Conservation (phyloP, 2,113 vertebrate species). For the Rutilus rutilus region DNA sequence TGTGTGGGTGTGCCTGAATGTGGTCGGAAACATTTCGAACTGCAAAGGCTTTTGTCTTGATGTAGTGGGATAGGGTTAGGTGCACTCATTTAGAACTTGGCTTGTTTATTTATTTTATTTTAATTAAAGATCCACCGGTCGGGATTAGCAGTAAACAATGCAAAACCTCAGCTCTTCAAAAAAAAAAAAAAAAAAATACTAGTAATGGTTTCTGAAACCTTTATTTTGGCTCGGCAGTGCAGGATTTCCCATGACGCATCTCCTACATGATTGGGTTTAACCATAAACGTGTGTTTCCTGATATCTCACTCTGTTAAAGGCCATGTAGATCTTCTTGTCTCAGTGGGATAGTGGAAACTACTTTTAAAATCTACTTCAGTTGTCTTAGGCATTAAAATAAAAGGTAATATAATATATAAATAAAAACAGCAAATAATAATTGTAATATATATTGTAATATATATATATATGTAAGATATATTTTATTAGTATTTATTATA, state of each 20-base stretch:
- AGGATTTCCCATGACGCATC: constrained; percentile 2
- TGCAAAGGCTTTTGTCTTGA: constrained; percentile 30
- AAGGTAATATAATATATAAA: too few relatives aligned
- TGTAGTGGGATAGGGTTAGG: neutral
- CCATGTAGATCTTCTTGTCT: neutral
- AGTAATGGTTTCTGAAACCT: neutral
- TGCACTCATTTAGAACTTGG: neutral
- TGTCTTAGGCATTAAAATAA: neutral
- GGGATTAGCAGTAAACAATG: neutral
- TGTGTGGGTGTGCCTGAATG: constrained; percentile 48
- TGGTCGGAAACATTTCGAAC: constrained; percentile 75
- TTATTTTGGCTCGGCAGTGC: neutral
- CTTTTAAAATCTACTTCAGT: neutral
- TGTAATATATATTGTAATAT: neutral
- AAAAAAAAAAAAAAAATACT: neutral
- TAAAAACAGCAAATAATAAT: neutral
- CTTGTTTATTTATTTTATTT: neutral
- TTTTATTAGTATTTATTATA: too few relatives aligned
- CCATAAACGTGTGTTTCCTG: neutral
- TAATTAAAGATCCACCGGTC: too few relatives aligned
- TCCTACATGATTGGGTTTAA: constrained; percentile 6
- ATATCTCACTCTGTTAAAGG: neutral
- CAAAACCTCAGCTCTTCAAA: neutral
- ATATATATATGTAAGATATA: too few relatives aligned
- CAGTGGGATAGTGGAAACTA: neutral